These are phyloP conservation scores for Lasius platythorax DNA, from an alignment of 2,888 invertebrate species.

Conservation along the genomic window DNA sequence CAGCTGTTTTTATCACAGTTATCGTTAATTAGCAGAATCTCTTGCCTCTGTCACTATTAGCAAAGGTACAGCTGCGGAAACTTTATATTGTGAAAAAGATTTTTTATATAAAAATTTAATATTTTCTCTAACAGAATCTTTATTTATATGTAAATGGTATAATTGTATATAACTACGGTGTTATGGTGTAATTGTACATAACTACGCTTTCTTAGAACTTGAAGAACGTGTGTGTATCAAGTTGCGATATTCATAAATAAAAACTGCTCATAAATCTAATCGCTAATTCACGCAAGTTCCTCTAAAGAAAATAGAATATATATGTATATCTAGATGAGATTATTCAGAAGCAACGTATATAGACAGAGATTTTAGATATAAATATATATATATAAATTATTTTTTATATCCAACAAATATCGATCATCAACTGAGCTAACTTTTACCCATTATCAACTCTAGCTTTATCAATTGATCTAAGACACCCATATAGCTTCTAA, in stretches of 20 bases:
- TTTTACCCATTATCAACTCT: constrained; percentile 59
- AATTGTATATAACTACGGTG: not conserved
- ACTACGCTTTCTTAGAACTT: constrained; percentile 17
- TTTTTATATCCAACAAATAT: constrained; percentile 62
- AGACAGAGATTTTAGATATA: constrained; percentile 64
- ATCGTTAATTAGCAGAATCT: not conserved
- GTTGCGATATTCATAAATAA: constrained; percentile 59
- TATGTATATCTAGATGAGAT: constrained; percentile 53
- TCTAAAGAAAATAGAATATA: constrained; percentile 66
- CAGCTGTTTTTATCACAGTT: constrained; percentile 3
- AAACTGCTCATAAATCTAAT: constrained; percentile 67
- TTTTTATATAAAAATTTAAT: not conserved
- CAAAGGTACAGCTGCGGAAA: not conserved
- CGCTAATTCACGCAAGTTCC: constrained; percentile 69
- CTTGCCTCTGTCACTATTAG: not conserved
- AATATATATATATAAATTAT: constrained; percentile 59
- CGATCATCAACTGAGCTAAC: constrained; percentile 66
- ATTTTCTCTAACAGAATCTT: not conserved
- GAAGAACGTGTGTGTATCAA: constrained; percentile 54
- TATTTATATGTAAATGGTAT: not conserved
- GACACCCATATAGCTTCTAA: constrained; percentile 81
- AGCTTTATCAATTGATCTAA: constrained; percentile 78
- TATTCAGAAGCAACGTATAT: constrained; percentile 60
- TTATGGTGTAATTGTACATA: not conserved
- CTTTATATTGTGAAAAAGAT: not conserved